Base-by-base conservation (phyloP, 2,797 vertebrate species). In the Carcharodon carcharias region DNA sequence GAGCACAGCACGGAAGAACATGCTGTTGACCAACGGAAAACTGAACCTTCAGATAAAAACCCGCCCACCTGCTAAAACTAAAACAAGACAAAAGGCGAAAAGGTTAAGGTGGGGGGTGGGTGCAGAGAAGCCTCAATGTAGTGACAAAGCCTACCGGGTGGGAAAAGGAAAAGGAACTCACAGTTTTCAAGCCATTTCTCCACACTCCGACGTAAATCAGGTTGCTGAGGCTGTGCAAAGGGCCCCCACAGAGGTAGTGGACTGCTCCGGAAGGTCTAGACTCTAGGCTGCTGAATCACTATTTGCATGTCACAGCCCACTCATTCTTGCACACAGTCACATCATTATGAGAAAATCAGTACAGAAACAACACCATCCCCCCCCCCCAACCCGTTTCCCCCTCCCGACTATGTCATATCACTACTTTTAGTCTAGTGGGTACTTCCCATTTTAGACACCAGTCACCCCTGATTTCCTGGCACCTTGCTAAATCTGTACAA, bases 271-370 rank as follows among this genome's bases (percentile, higher is more conserved):
- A 71, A 45, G 69, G 5, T 56, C 50, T 58, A 58, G 94, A 95
- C 50, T 4, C 50, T 77, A 2, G 28, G 18, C 50, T 95, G 94
- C 94, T 95, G 94, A 77, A 95, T 77, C 94, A 95, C 69, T 54
- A 58, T 56, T 95, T 77, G 14, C 50, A 95, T 12, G 50, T 77
- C 69, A 77, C 54, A 77, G 14, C 50, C 94, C 58, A 95, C 94
- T 56, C 67, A 77, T 95, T 95, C 69, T 77, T 54, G 56, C 61
- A 63, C 31, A 92, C 31, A 21, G 14, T 77, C 94, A 95, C 50
- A 95, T n/a, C 54, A 95, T 73, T 73, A 56, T 73, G 69, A 95
- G 69, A 95, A 77, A 58, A 95, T 71, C 14, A 56, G 94, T 56
- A 95, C 67, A 95, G 67, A 95, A 71, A 95, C 93, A 67, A 71